Conservation (phyloP, 1,140 invertebrate species). For the Lasaia peninsularis region DNA sequence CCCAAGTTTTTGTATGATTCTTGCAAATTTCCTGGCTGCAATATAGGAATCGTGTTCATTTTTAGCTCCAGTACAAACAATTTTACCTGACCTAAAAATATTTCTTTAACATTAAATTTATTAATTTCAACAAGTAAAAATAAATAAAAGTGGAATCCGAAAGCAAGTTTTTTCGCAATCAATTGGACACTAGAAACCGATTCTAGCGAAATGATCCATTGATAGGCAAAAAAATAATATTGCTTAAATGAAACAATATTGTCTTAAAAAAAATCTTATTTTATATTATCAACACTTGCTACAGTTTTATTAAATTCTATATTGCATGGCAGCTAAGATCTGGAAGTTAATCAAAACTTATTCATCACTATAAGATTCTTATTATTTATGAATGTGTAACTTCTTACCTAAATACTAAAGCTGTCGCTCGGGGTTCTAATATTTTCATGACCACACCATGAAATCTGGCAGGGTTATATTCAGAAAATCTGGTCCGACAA, state of each 20-base stretch:
- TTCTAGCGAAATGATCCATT: too few species aligned
- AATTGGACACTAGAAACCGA: too few species aligned
- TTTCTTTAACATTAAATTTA: background rate
- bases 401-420: slow-evolving; percentile 89
- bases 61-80: slow-evolving; percentile 98
- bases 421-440: slow-evolving; percentile 96
- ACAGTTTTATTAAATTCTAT: too few species aligned
- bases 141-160: too few species aligned
- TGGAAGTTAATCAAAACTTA: too few species aligned
- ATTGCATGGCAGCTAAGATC: too few species aligned
- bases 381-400: background rate
- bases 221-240: too few species aligned
- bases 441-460: slow-evolving; percentile 99
- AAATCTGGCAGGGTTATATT: slow-evolving; percentile 99
- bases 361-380: too few species aligned
- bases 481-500: slow-evolving; percentile 97
- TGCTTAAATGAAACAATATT: too few species aligned
- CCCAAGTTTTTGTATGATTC: slow-evolving; percentile 98
- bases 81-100: slow-evolving; percentile 93
- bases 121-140: background rate
- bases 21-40: slow-evolving; percentile 97
- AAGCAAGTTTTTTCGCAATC: too few species aligned
- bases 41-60: slow-evolving; percentile 96
- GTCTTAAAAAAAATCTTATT: too few species aligned
- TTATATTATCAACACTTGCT: too few species aligned